Percentiles rank a stretch among this genome's conserved stretches.
Evolutionary conservation across 2,888 invertebrate species (phyloP).

Genomic region (Lissocephala sabroskyi): DNA sequence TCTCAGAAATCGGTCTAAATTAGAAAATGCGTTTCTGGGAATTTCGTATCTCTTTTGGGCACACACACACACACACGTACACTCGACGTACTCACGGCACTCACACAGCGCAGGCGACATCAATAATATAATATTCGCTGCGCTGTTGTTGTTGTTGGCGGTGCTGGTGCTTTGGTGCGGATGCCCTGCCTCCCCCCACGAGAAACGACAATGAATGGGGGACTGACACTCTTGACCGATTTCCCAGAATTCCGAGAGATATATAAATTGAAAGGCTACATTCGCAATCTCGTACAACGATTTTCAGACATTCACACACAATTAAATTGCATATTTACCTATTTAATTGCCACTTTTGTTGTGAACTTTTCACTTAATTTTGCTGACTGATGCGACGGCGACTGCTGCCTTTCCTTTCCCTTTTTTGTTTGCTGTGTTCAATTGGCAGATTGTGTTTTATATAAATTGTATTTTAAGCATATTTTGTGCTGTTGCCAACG

Average conservation of each 20-base stretch:
- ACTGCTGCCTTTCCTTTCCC: too few relatives aligned
- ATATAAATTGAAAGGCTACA: neutral
- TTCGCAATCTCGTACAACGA: too few relatives aligned
- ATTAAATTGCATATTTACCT: conserved; percentile 37
- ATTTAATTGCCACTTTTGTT: conserved; percentile 35
- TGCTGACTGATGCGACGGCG: too few relatives aligned
- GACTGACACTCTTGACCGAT: conserved; percentile 14
- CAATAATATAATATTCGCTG: conserved; percentile 14
- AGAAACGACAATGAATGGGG: too few relatives aligned
- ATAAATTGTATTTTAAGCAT: conserved; percentile 54
- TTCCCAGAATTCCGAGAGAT: conserved; percentile 24
- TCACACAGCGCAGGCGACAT: conserved; percentile 36
- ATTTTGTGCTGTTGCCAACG: conserved; percentile 28
- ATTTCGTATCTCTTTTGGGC: conserved; percentile 64
- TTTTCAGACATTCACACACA: neutral
- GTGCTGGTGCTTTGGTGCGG: too few relatives aligned
- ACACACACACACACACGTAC: conserved; percentile 29
- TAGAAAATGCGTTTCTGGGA: conserved; percentile 71
- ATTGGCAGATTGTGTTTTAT: conserved; percentile 23
- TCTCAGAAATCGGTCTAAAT: conserved; percentile 70
- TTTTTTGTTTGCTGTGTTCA: conserved; percentile 5
- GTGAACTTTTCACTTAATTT: conserved; percentile 1
- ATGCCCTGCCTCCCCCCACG: too few relatives aligned
- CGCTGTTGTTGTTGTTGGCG: too few relatives aligned
- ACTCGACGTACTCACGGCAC: too few relatives aligned